Evolutionary conservation across 2,797 vertebrate genomes (phyloP).

Genomic region (Sebastes vulpes): DNA sequence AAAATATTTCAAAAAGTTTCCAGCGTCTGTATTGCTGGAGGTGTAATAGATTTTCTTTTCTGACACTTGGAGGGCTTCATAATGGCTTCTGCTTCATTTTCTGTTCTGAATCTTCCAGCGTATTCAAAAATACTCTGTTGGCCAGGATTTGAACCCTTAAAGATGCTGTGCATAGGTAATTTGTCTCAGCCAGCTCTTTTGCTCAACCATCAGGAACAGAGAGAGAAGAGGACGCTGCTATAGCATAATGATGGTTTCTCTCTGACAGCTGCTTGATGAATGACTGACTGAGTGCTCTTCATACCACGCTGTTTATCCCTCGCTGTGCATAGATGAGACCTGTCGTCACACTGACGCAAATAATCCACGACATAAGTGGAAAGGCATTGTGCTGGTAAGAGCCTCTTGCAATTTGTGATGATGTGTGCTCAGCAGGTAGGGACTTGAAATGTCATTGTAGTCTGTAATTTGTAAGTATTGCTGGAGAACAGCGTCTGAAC

Average conservation of each 20-base stretch:
- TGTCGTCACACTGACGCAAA: not conserved
- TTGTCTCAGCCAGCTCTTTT: constrained; percentile 13
- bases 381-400: not conserved
- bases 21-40: not conserved
- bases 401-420: not conserved
- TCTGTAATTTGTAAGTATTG: not conserved
- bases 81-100: not conserved
- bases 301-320: constrained; percentile 22
- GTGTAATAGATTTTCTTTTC: not conserved
- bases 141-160: not conserved
- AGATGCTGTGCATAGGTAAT: not conserved
- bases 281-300: constrained; percentile 6
- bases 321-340: constrained; percentile 9
- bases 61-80: constrained; percentile 1
- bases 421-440: not conserved
- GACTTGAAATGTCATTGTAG: not conserved
- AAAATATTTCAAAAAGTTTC: constrained; percentile 8
- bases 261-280: constrained; percentile 37
- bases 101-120: not conserved
- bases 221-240: not conserved
- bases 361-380: constrained; percentile 6
- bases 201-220: not conserved
- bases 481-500: not conserved
- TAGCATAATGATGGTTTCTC: constrained; percentile 10
- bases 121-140: not conserved